phyloP scores from a whole-genome alignment of 2,888 invertebrate species.

The Cyaniris semiargus region DNA sequence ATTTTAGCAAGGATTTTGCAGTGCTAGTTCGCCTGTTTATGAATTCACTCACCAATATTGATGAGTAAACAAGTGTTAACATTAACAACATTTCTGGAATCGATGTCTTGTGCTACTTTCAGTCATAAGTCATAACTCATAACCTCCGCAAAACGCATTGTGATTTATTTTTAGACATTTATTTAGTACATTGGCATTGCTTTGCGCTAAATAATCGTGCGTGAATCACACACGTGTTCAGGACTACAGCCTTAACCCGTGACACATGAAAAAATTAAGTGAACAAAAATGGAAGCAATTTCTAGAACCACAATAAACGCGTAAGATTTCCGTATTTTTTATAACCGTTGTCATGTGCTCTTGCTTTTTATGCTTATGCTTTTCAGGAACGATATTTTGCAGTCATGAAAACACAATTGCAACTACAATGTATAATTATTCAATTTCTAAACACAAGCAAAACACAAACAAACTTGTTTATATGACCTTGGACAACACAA shows the following conservation, averaged over 20 bases:
- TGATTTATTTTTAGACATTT: slow-evolving; percentile 75
- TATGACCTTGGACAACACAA: slow-evolving; percentile 36
- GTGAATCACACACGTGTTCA: slow-evolving; percentile 64
- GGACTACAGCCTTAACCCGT: slow-evolving; percentile 41
- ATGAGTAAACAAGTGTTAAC: slow-evolving; percentile 56
- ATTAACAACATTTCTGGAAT: slow-evolving; percentile 33
- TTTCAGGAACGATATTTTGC: background rate
- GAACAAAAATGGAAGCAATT: slow-evolving; percentile 59
- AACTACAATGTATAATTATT: background rate
- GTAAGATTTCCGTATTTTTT: slow-evolving; percentile 57
- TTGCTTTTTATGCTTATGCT: slow-evolving; percentile 23
- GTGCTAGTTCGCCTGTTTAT: slow-evolving; percentile 58
- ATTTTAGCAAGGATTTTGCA: slow-evolving; percentile 56
- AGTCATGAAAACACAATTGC: background rate
- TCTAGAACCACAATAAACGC: slow-evolving; percentile 64
- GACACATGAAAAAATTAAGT: slow-evolving; percentile 48
- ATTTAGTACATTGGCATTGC: slow-evolving; percentile 70
- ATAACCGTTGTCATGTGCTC: background rate
- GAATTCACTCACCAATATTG: slow-evolving; percentile 50
- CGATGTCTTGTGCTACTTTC: slow-evolving; percentile 21
- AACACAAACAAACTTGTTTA: slow-evolving; percentile 35
- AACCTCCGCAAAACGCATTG: slow-evolving; percentile 69
- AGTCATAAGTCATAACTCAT: slow-evolving; percentile 46
- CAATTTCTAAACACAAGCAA: slow-evolving; percentile 24
- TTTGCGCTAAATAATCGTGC: slow-evolving; percentile 57